Conservation (phyloP, 2,113 vertebrate genomes). For the Phyllostomus hastatus region DNA sequence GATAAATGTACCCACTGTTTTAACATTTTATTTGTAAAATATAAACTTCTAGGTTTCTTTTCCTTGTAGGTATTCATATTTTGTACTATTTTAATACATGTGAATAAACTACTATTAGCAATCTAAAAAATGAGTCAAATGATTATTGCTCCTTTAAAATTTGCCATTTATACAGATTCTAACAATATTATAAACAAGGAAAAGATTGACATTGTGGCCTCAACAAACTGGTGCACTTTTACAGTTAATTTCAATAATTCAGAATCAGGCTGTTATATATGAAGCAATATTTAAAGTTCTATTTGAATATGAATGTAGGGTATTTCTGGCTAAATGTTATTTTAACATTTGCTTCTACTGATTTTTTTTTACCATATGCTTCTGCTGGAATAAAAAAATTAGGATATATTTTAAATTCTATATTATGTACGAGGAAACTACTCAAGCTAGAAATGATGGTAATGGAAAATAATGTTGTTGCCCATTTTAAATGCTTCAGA, state of each 20-base stretch:
- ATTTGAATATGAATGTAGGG: slow-evolving; percentile 73
- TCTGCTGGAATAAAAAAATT: slow-evolving; percentile 67
- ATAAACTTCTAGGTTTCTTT: not conserved
- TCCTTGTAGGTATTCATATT: not conserved
- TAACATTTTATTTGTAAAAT: not conserved
- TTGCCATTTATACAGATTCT: slow-evolving; percentile 65
- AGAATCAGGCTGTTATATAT: slow-evolving; percentile 71
- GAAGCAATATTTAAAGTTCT: slow-evolving; percentile 77
- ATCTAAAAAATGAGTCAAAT: not conserved
- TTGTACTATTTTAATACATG: not conserved
- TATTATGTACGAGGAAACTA: slow-evolving; percentile 33
- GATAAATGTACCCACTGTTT: not conserved
- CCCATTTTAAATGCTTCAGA: slow-evolving; percentile 29
- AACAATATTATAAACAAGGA: slow-evolving; percentile 74
- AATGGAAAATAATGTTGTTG: slow-evolving; percentile 23
- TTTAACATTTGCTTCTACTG: slow-evolving; percentile 72
- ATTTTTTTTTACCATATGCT: slow-evolving; percentile 68
- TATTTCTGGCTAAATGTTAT: slow-evolving; percentile 78
- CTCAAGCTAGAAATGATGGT: slow-evolving; percentile 32
- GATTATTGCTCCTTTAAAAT: slow-evolving; percentile 44
- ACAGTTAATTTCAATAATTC: slow-evolving; percentile 81
- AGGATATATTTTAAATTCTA: slow-evolving; percentile 57
- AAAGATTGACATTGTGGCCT: slow-evolving; percentile 75
- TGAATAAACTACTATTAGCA: not conserved
- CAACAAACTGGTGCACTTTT: slow-evolving; percentile 78